Evolutionary conservation across 2,113 vertebrate genomes (phyloP), one percentile per base, ranked within the genome.

Genomic region (Chunga burmeisteri): DNA sequence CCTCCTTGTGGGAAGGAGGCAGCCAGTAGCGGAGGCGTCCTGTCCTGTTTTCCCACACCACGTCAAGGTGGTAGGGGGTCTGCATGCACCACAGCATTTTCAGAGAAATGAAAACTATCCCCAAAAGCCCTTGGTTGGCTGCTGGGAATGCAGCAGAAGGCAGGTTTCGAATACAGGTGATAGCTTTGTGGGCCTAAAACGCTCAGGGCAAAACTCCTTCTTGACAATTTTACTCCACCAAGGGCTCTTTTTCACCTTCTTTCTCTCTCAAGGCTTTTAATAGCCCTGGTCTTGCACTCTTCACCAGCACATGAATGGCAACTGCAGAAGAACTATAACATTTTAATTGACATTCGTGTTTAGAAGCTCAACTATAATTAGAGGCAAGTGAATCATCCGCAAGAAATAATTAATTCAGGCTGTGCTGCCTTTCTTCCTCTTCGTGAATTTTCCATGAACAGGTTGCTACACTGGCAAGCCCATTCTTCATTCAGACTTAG

Each of bases 261-360:
- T 94, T 88, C 47, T 25, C 40, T 88, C 79, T 25, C 38, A 59
- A 86, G 53, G 71, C n/a, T 94, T 96, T 88, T 88, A 86, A 88
- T 70, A 92, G 53, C 71, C 88, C 85, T 4, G 22, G 88, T 50
- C 96, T 93, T 95, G 81, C 86, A 94, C 93, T 90, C 79, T 66
- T 85, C 46, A 34, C 61, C 70, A 88, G 70, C 78, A 50, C 85
- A 91, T 90, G 81, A 96, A 49, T 96, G 96, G 88, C 90, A 96
- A 92, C 87, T 96, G 90, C 93, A 91, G 70, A 50, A 93, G 91
- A 94, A 90, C 85, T 93, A 10, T 90, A 94, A 80, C 87, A 82
- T 95, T 95, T 96, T 94, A 94, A 92, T 78, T 95, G 92, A 94
- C 81, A 86, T 96, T 94, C 93, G 46, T 96, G 78, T 95, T 96